phyloP scores from a whole-genome alignment of 2,888 invertebrate species.

The Plebejus anna region DNA sequence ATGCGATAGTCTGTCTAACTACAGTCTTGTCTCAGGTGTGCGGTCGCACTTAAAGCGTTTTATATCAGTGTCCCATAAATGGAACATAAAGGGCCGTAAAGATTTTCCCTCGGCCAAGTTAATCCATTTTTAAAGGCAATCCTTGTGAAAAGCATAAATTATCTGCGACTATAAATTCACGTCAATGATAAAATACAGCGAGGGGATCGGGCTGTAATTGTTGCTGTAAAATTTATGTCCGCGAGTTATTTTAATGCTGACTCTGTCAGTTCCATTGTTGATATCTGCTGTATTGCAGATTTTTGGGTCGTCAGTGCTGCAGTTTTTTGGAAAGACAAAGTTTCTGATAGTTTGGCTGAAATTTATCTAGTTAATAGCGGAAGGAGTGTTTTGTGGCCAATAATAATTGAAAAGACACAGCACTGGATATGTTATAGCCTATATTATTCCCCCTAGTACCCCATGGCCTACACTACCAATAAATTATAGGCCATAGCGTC shows the following conservation, averaged over 20 bases:
- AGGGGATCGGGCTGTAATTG: conserved; percentile 42
- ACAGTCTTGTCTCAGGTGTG: too few relatives aligned
- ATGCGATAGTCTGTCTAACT: too few relatives aligned
- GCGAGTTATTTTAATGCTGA: conserved; percentile 36
- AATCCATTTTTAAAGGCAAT: conserved; percentile 36
- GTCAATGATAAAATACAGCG: conserved; percentile 47
- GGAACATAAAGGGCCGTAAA: conserved; percentile 8
- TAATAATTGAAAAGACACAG: too few relatives aligned
- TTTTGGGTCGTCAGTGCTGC: not conserved
- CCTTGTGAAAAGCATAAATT: conserved; percentile 38
- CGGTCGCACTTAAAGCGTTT: not conserved
- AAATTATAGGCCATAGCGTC: too few relatives aligned
- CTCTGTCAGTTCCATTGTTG: conserved; percentile 27
- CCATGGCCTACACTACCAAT: too few relatives aligned
- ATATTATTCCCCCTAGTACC: too few relatives aligned
- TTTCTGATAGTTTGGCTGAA: not conserved
- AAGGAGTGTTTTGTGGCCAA: too few relatives aligned
- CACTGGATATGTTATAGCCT: too few relatives aligned
- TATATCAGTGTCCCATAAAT: conserved; percentile 21
- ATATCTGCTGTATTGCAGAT: not conserved
- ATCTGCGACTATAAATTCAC: conserved; percentile 46
- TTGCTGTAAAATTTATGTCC: conserved; percentile 45
- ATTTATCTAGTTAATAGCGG: too few relatives aligned
- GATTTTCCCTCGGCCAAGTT: conserved; percentile 27
- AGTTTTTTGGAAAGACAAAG: not conserved